Evolutionary conservation across 2,888 invertebrate species (phyloP), one percentile per base, ranked within the genome.

Genomic region (Polylopha cassiicola): DNA sequence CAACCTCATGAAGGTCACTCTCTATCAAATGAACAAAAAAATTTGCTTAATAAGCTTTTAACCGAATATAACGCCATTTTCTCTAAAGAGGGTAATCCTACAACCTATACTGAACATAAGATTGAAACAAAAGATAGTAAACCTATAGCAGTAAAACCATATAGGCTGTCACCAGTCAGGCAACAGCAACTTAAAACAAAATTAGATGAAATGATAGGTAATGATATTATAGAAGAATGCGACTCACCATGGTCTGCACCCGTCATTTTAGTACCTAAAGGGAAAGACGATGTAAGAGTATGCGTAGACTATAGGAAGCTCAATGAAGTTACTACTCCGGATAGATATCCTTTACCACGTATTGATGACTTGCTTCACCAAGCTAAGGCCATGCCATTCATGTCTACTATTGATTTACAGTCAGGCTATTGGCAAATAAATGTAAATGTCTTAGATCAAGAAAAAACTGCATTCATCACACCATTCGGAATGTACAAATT

Each of bases 201-300:
- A n/a, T n/a, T n/a, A n/a, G n/a, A n/a, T n/a, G n/a, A n/a, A n/a
- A n/a, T n/a, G n/a, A n/a, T n/a, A n/a, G n/a, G n/a, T n/a, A n/a
- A n/a, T n/a, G n/a, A n/a, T n/a, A n/a, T n/a, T n/a, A n/a, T n/a
- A n/a, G n/a, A n/a, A n/a, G n/a, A n/a, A n/a, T n/a, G n/a, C n/a
- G n/a, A n/a, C n/a, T 62, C 64, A 3, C 58, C 64, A 2, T 72
- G 64, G 65, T 52, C 66, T 1, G 54, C 68, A 1, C 70, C 67
- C 2, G 63, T 68, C 0, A 61, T 72, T 0, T 43, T 72, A 38
- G 58, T 72, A 2, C 61, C 62, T 2, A 73, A 70, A 37, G 56
- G 51, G 29, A 48, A 58, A 36, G 62, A 58, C 5, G 44, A 37
- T 4, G 24, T 52, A 2, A 43, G 68, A 26, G 39, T 70, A 3